Evolutionary conservation across 2,113 vertebrate genomes (phyloP).

Genomic region (Monopterus albus): DNA sequence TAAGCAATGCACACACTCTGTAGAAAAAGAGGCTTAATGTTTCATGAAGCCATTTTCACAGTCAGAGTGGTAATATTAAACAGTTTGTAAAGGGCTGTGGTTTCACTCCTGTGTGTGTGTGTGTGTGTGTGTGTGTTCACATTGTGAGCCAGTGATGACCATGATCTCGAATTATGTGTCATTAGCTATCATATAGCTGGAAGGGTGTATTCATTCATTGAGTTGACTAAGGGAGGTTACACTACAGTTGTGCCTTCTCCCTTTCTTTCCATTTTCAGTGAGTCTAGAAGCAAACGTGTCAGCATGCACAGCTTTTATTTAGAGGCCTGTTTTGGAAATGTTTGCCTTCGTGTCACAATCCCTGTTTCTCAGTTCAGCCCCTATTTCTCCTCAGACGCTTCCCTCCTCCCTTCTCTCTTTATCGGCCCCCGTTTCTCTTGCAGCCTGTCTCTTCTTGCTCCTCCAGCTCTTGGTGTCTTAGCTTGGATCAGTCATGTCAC

Average conservation of each 20-base stretch:
- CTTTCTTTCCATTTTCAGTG: not conserved
- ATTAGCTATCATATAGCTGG: conserved; percentile 34
- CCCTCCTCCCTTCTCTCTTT: conserved; percentile 4
- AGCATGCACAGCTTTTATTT: conserved; percentile 40
- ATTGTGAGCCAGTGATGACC: conserved; percentile 39
- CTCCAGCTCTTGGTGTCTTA: too few species aligned
- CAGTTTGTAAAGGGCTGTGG: conserved; percentile 22
- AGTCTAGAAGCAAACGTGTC: conserved; percentile 39
- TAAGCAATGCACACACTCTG: conserved; percentile 32
- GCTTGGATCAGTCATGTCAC: conserved; percentile 42
- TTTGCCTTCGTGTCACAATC: conserved; percentile 48
- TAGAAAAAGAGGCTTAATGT: conserved; percentile 63
- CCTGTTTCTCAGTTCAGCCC: conserved; percentile 23
- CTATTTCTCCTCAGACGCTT: conserved; percentile 27
- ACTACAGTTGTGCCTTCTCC: conserved; percentile 33
- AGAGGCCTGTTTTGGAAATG: conserved; percentile 43
- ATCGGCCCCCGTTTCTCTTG: not conserved
- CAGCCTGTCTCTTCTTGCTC: not conserved
- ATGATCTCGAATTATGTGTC: conserved; percentile 52
- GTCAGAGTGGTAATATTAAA: conserved; percentile 39
- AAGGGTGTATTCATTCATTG: conserved; percentile 29
- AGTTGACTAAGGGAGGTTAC: conserved; percentile 57
- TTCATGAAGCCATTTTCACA: conserved; percentile 63
- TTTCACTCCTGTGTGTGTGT: conserved; percentile 17
- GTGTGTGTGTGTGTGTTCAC: conserved; percentile 2